Conservation (phyloP, 2,888 invertebrate species). For the Parochlus steinenii region DNA sequence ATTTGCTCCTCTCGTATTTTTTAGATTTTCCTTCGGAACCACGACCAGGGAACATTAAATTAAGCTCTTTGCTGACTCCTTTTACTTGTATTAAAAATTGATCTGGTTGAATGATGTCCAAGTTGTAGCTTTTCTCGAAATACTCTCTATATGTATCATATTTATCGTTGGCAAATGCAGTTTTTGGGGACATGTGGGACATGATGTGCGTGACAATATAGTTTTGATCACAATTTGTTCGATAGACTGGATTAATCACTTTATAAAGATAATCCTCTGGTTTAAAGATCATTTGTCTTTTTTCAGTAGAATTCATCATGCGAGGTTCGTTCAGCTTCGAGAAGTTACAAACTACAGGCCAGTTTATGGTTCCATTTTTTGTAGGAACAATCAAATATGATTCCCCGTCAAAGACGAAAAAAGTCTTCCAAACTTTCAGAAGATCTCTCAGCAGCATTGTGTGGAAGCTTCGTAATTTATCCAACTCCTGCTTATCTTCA, state of each 20-base stretch:
- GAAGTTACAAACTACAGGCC: slow-evolving; percentile 36
- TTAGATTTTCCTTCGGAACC: slow-evolving; percentile 19
- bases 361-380: slow-evolving; percentile 37
- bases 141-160: slow-evolving; percentile 54
- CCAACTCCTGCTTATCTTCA: slow-evolving; percentile 32
- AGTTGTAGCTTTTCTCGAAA: slow-evolving; percentile 54
- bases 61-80: slow-evolving; percentile 23
- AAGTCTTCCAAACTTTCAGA: slow-evolving; percentile 43
- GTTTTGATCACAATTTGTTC: slow-evolving; percentile 32
- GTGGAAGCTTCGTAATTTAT: slow-evolving; percentile 45
- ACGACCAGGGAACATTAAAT: slow-evolving; percentile 21
- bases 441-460: slow-evolving; percentile 56
- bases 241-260: slow-evolving; percentile 79
- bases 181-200: slow-evolving; percentile 44
- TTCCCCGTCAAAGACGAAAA: slow-evolving; percentile 39
- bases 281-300: slow-evolving; percentile 34
- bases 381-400: slow-evolving; percentile 36
- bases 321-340: slow-evolving; percentile 29
- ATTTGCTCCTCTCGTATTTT: slow-evolving; percentile 33
- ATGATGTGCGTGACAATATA: slow-evolving; percentile 57
- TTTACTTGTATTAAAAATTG: slow-evolving; percentile 75
- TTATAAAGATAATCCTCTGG: slow-evolving; percentile 46
- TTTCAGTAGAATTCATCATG: slow-evolving; percentile 33
- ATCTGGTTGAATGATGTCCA: slow-evolving; percentile 35
- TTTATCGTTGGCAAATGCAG: slow-evolving; percentile 45